Evolutionary conservation across 1,140 invertebrate species (phyloP), one percentile per base, ranked within the genome.

Genomic region (Agraylea sexmaculata): DNA sequence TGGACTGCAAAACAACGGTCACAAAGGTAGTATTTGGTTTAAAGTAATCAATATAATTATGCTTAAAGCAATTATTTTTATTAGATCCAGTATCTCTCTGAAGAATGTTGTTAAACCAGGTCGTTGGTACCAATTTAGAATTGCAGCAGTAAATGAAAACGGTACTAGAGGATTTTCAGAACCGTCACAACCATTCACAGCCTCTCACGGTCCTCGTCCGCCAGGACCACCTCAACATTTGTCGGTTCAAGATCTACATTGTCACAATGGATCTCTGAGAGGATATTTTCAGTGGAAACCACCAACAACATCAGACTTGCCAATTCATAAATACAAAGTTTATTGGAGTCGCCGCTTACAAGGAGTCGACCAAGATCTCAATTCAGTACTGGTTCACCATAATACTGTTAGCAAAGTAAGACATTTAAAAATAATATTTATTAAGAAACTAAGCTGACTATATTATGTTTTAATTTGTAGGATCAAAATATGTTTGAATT

Each of bases 61-160:
- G 15, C 8, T 11, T 32, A 32, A 32, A 32, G 8, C 6, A 32
- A 32, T 32, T 32, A 11, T 60, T 10, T 50, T 53, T n/a, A 54
- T 41, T 42, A 70, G 70, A 39, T 63, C 67, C 1, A 70, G 68
- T 43, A 66, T 69, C 6, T 66, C 69, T 2, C 60, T 80, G 7
- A 68, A 68, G 11, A 65, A 68, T 37, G 51, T 69, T 22, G 55
- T 81, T 30, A 74, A 74, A 49, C 77, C 77, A 0, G 81, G 79
- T 12, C 70, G 74, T 12, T 83, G 79, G 80, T 86, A 85, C 55
- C 74, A 81, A 51, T 80, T 83, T 51, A 68, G 81, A 18, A 75
- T 84, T 2, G 80, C 80, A 0, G 75, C 79, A 1, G 71, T 86
- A 0, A 81, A 76, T 53, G 66, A 66, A 1, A 70, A 74, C 42